Evolutionary conservation across 2,888 invertebrate species (phyloP).

Genomic region (Pyrrhosoma nymphula): DNA sequence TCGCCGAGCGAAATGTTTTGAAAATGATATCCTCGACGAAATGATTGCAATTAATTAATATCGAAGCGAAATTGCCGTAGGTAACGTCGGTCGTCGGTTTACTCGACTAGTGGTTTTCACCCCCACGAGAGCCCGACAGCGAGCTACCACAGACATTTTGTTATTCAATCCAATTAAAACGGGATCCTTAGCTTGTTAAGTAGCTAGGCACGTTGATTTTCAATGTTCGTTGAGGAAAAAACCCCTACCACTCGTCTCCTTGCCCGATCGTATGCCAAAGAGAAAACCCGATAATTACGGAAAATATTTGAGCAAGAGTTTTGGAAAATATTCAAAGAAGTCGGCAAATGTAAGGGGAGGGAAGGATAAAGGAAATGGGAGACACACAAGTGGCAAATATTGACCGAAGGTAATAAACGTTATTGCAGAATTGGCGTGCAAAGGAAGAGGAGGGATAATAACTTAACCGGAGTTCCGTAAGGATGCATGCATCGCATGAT

Average conservation of each 20-base stretch:
- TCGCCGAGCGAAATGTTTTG: not conserved
- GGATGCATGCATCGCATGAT: not conserved
- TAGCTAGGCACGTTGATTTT: not conserved
- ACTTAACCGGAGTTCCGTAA: not conserved
- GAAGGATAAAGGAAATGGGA: not conserved
- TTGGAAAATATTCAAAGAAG: not conserved
- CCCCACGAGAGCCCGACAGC: not conserved
- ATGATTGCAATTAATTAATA: not conserved
- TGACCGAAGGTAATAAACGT: not conserved
- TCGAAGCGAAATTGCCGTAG: not conserved
- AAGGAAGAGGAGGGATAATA: not conserved
- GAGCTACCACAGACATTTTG: not conserved
- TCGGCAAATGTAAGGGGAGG: not conserved
- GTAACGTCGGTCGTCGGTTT: not conserved
- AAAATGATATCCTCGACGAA: not conserved
- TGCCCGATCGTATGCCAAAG: not conserved
- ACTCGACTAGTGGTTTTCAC: not conserved
- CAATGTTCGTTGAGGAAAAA: not conserved
- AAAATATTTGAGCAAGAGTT: not conserved
- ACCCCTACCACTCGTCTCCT: too few relatives aligned
- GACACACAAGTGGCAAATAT: not conserved
- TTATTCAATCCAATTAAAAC: conserved; percentile 20
- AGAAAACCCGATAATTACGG: conserved; percentile 18
- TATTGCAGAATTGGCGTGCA: not conserved
- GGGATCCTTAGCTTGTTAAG: not conserved